Evolutionary conservation across 2,888 invertebrate species (phyloP), one percentile per base, ranked within the genome.

Genomic region (Acronicta leporina): DNA sequence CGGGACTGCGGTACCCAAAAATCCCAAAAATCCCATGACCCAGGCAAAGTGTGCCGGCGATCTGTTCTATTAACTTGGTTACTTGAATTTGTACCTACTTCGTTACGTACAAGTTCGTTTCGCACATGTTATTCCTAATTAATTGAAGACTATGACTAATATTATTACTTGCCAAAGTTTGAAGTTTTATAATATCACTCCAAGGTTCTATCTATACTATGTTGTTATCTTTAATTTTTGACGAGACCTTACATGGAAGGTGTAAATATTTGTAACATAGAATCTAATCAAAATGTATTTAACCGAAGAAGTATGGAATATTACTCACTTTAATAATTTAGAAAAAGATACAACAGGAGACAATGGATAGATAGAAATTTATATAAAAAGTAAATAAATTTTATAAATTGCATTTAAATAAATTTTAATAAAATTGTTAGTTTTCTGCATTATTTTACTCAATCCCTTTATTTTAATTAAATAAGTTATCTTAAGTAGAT

Each of bases 331-430:
- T 27, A 27, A 14, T 42, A 16, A 51, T 42, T 10, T 14, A 5
- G 15, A 9, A 8, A 41, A 15, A 33, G 40, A 16, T 33, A n/a
- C 46, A 27, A 7, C 43, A 41, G 13, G 41, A 48, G 43, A 38
- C 43, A 51, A 46, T 43, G 44, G 8, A 46, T 35, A 33, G 30
- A 43, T 44, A 63, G 49, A 40, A 44, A 47, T 63, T 60, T 56
- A 64, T 58, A 59, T 62, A 41, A 42, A n/a, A 61, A 58, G 52
- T 71, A 49, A 59, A 68, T 62, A 57, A 47, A 77, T 77, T 77
- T 76, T 73, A 63, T 72, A 72, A 73, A 73, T 66, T 75, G 73
- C 62, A 72, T 75, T 73, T 66, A 62, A 66, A 66, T 57, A 57
- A 64, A 62, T 62, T 71, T 66, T 57, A 73, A 71, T 75, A 66